These are phyloP conservation scores for Mesochorus sp. DNA, from an alignment of 2,888 invertebrate species.

Conservation along the genomic window DNA sequence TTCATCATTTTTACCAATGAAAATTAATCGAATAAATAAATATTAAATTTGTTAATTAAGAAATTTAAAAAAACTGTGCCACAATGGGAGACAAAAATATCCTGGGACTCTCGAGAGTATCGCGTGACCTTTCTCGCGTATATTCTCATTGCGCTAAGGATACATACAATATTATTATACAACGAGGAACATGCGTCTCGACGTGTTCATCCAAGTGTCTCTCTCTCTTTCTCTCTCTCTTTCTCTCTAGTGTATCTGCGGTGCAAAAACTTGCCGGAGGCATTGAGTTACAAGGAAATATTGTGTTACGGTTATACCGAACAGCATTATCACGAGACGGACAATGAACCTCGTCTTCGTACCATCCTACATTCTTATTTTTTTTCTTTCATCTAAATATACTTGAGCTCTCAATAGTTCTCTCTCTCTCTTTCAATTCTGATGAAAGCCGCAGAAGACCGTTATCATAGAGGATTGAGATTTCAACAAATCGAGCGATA, in stretches of 20 bases:
- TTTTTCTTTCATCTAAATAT: no score
- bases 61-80: no score
- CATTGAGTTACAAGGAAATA: constrained; percentile 78
- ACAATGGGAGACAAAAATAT: not conserved
- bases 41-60: not conserved
- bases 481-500: no score
- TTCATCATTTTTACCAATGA: no score
- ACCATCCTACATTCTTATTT: not conserved
- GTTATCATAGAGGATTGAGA: no score
- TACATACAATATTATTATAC: constrained; percentile 17
- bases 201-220: constrained; percentile 50
- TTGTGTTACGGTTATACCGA: constrained; percentile 71
- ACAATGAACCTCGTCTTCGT: constrained; percentile 55
- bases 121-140: constrained; percentile 28
- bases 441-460: no score
- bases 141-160: constrained; percentile 39
- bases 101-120: constrained; percentile 10
- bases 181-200: constrained; percentile 30
- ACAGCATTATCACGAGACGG: constrained; percentile 54
- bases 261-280: constrained; percentile 34
- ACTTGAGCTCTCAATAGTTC: no score
- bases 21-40: no score
- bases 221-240: constrained; percentile 2
- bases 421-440: not conserved
- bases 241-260: not conserved